Base-by-base conservation (phyloP, 2,113 vertebrate genomes). In the Archilochus colubris region DNA sequence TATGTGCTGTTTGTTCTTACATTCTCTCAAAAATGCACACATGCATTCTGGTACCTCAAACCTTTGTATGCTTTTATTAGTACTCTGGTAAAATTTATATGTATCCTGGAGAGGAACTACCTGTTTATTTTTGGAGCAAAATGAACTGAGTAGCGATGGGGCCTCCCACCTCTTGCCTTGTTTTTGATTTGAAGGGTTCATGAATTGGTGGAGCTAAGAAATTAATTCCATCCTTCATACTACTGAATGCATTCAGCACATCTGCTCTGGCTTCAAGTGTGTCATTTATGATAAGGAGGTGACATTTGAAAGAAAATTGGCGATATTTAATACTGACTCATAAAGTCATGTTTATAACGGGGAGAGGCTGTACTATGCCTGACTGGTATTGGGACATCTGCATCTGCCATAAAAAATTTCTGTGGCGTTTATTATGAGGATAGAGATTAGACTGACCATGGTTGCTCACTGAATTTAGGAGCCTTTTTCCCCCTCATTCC, bases 301-400 rank as follows among this genome's bases (percentile, higher is more conserved):
- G 79, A 78, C 68, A 72, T 74, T 66, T 91, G 46, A 84, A 86
- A 94, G 33, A 67, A 83, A 62, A 89, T 61, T 66, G 82, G 61
- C 82, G 84, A 16, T 88, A 86, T 87, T 94, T 88, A 91, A 83
- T 78, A 78, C 79, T 95, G 88, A 81, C 50, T 96, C 88, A 57
- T 69, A 78, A 57, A 83, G 61, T 13, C 64, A 10, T 14, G 30
- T 83, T 88, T 94, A 15, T 95, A 86, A 72, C 14, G 59, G 46
- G 55, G 44, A 82, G 62, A 67, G 53, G 43, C 76, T 94, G 66
- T 78, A 27, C 43, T 57, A 8, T 55, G 33, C 36, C 24, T 66
- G 89, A 50, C 57, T 75, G 68, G 46, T 75, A 72, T 4, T 1
- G 1, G 38, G 82, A n/a, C 36, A 54, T 61, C 38, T 80, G 54